Conservation (phyloP, 2,888 invertebrate species). For the Oscheius sp. region DNA sequence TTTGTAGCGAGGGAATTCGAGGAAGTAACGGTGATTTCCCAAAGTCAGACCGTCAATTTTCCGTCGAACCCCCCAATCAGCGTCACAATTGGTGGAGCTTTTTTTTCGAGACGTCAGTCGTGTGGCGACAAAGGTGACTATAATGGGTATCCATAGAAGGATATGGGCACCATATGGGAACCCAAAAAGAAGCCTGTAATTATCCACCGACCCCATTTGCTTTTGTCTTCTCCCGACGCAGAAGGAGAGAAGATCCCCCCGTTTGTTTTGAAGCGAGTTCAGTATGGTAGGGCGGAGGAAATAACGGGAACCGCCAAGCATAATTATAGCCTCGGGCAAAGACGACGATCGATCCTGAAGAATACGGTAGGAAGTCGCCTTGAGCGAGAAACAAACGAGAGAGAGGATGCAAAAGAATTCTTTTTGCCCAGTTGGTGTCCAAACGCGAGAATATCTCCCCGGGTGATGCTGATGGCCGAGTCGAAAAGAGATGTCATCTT, state of each 20-base stretch:
- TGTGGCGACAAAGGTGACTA: conserved; percentile 21
- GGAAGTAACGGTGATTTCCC: no score
- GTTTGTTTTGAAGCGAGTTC: conserved; percentile 15
- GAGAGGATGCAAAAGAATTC: background rate
- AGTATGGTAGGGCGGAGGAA: conserved; percentile 23
- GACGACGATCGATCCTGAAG: conserved; percentile 21
- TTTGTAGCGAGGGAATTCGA: no score
- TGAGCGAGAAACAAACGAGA: background rate
- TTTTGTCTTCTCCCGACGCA: background rate
- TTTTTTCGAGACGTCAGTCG: conserved; percentile 9
- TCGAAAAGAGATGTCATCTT: background rate
- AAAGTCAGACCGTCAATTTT: background rate
- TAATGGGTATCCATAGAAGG: conserved; percentile 4
- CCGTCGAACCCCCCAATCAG: conserved; percentile 4
- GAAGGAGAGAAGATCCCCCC: no score
- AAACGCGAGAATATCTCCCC: background rate
- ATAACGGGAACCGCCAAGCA: conserved; percentile 28
- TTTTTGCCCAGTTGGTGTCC: background rate
- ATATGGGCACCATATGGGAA: conserved; percentile 7
- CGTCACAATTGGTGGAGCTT: background rate
- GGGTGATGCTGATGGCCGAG: background rate
- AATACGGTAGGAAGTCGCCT: conserved; percentile 14
- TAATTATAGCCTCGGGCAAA: conserved; percentile 25
- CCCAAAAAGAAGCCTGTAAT: conserved; percentile 9
- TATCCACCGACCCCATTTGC: background rate